Percentiles rank a stretch among this genome's conserved stretches.
Conservation (phyloP, 2,797 vertebrate species). For the Borostomias antarcticus region DNA sequence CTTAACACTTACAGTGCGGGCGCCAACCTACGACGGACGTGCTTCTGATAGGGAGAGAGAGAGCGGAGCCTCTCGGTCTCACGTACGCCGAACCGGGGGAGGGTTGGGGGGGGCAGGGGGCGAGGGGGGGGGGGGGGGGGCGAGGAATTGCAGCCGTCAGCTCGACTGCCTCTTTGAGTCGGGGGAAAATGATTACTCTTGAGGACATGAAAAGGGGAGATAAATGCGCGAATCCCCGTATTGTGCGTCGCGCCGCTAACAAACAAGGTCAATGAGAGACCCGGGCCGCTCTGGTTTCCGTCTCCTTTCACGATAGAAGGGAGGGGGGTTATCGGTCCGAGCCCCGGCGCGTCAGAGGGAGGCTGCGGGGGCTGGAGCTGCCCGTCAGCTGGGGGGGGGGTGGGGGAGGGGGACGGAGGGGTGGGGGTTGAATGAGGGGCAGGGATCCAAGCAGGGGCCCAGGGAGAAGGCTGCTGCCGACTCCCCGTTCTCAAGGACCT, state of each 20-base stretch:
- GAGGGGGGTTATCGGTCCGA: conserved; percentile 68
- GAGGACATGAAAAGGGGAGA: conserved; percentile 43
- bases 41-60: conserved; percentile 37
- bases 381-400: conserved; percentile 77
- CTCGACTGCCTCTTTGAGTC: conserved; percentile 34
- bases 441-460: conserved; percentile 74
- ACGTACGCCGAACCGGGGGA: conserved; percentile 7
- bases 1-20: conserved; percentile 49
- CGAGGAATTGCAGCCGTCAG: conserved; percentile 40
- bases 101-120: too few relatives aligned
- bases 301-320: conserved; percentile 58
- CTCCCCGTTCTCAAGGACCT: conserved; percentile 83
- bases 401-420: too few relatives aligned
- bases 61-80: conserved; percentile 44
- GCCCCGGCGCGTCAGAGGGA: conserved; percentile 57
- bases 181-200: conserved; percentile 32
- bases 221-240: conserved; percentile 51
- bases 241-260: conserved; percentile 45
- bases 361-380: conserved; percentile 72
- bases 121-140: too few relatives aligned
- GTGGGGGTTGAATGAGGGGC: conserved; percentile 77
- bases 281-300: conserved; percentile 55
- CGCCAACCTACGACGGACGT: conserved; percentile 45
- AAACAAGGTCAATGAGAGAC: conserved; percentile 67
- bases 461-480: conserved; percentile 67